Base-by-base conservation (phyloP, 2,888 invertebrate genomes). In the Odontocolon sp. region DNA sequence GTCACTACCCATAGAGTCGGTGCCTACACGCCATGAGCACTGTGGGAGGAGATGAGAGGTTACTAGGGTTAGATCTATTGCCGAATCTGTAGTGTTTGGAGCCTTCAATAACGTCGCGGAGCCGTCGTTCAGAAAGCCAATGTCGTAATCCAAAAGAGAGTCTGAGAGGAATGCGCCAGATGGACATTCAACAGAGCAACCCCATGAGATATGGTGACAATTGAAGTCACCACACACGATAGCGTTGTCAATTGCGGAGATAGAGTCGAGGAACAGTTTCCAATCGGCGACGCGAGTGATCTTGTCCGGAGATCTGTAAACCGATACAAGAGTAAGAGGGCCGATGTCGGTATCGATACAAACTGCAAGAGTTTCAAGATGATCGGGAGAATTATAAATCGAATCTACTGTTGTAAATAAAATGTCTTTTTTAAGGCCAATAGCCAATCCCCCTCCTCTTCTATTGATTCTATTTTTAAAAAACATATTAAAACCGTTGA, bases 1-100 rank as follows among this genome's bases (percentile, higher is more conserved):
- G 14, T 73, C 73, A 8, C 67, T 73, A 3, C 28, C 31, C 1
- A 66, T 14, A 0, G 57, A 57, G 45, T 73, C 73, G 1, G 2
- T 3, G 2, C 9, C 8, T 2, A 57, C 47, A 0, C 33, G 4
- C 72, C 72, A 72, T 1, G 11, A 31, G n/a, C 28, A 28, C 3
- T 4, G 28, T 3, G 28, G 28, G 28, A 28, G 28, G 28, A 28
- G 28, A 28, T 3, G 6, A 4, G 28, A 28, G 6, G 28, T 4
- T 4, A 28, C 28, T 4, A 28, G 6, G 6, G 28, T 28, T 3
- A 28, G 28, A 6, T 28, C 28, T 4, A 28, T 28, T 6, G 28
- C 28, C 6, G 6, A 3, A 6, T 4, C 6, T 4, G 3, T 28
- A 4, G 3, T 6, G 28, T 28, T 28, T 28, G 28, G 28, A 28